Evolutionary conservation across 2,113 vertebrate genomes (phyloP).

Genomic region (Rhinolophus ferrumequinum): DNA sequence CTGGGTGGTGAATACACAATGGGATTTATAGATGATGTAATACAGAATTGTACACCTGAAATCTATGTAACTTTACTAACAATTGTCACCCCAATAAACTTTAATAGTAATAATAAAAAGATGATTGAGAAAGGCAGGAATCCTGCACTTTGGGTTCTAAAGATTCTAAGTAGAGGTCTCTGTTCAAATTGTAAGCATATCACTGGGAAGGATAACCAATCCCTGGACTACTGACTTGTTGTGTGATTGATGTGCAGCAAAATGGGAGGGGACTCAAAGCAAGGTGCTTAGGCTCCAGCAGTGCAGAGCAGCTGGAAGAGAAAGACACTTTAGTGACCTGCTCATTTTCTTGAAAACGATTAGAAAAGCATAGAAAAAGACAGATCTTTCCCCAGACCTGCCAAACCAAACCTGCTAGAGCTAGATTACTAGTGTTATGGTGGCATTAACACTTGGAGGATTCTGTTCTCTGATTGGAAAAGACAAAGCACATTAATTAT

Average conservation of each 20-base stretch:
- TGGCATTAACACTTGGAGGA: constrained; percentile 23
- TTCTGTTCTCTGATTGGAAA: constrained; percentile 42
- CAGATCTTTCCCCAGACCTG: background rate
- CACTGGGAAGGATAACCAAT: background rate
- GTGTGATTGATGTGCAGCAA: background rate
- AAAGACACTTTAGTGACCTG: background rate
- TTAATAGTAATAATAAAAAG: too few species aligned
- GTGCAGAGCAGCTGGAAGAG: background rate
- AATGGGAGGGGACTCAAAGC: background rate
- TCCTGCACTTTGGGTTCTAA: background rate
- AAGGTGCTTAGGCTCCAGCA: background rate
- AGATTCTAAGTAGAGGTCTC: background rate
- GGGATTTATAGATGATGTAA: too few species aligned
- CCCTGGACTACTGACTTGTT: background rate
- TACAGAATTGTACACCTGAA: too few species aligned
- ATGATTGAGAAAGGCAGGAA: constrained; percentile 12
- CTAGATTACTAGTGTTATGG: background rate
- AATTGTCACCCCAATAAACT: too few species aligned
- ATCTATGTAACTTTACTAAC: too few species aligned
- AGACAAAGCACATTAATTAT: background rate
- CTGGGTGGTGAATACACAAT: too few species aligned
- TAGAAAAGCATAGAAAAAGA: background rate
- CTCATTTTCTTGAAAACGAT: constrained; percentile 24
- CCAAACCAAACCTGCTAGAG: background rate
- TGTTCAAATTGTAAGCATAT: background rate